phyloP scores from a whole-genome alignment of 2,797 vertebrate genomes.

The Anguilla anguilla region DNA sequence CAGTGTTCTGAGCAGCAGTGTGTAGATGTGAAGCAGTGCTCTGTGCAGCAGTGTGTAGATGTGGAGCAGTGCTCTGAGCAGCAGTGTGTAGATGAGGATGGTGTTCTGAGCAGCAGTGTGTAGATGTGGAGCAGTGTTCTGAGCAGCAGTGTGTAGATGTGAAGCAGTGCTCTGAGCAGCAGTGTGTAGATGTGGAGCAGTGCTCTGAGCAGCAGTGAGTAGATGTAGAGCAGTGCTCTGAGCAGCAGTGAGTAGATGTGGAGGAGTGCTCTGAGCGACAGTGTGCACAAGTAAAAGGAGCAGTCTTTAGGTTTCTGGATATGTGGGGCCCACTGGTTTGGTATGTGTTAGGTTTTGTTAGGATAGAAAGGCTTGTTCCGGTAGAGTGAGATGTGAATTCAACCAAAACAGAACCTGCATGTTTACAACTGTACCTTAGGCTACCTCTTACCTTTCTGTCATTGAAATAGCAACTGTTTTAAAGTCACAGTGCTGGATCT shows the following conservation, averaged over 20 bases:
- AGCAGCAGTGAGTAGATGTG: not conserved
- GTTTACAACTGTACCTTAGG: not conserved
- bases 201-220: not conserved
- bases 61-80: not conserved
- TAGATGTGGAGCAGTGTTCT: not conserved
- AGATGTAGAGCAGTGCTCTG: not conserved
- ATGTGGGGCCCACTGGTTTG: not conserved
- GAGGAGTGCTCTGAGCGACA: not conserved
- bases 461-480: constrained; percentile 2
- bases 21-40: not conserved
- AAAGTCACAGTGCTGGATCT: not conserved
- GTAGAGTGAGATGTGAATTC: not conserved
- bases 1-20: not conserved
- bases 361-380: not conserved
- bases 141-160: not conserved
- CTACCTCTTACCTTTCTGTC: not conserved
- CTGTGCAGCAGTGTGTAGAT: not conserved
- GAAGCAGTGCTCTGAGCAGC: not conserved
- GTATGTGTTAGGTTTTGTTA: not conserved
- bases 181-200: not conserved
- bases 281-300: not conserved
- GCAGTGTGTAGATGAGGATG: not conserved
- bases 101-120: not conserved
- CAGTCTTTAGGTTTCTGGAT: not conserved
- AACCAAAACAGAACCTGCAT: not conserved